Base-by-base conservation (phyloP, 1,140 invertebrate genomes). In the Cotesia glomerata region DNA sequence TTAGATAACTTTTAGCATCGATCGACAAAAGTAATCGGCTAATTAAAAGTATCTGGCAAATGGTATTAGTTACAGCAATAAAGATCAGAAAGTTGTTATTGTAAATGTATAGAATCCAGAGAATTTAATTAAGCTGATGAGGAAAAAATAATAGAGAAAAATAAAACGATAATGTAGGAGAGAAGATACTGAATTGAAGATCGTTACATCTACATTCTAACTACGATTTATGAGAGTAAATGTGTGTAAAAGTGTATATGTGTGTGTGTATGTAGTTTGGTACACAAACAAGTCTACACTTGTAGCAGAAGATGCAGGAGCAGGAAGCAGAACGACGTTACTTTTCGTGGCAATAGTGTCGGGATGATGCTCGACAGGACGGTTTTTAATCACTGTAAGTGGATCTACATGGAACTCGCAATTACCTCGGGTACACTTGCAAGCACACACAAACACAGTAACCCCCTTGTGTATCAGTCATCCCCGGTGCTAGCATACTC, bases 301-400 rank as follows among this genome's bases (percentile, higher is more conserved):
- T 26, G 45, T 13, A 32, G 32, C 59, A 65, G 18, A 58, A 58
- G 56, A 58, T 26, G 18, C 56, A 51, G 32, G 39, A 69, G 18
- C 56, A 51, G 32, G 39, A 69, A 52, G 26, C 56, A 45, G 62
- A 49, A 62, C 51, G 62, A 62, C 34, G 36, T 26, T 16, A 51
- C 26, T 63, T 54, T 68, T 54, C 5, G 32, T 16, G 51, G 63
- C 62, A 35, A 49, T 59, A 66, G 36, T 63, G 52, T 63, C 62
- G 58, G 18, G 70, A 59, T 74, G 81, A 79, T 82, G 81, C 85
- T 83, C 81, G 80, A 84, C 85, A 85, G 85, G 86, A 85, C 83
- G 85, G 82, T 87, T 87, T 87, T 87, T 87, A 87, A 87, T 87
- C 86, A 86, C 85, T 81, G 83, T 87, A 87, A 87, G 86, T 87